Percentiles rank a stretch among this genome's conserved stretches.
These are phyloP conservation scores for Chaetodon trifasciatus DNA, from an alignment of 2,797 vertebrate genomes.

Conservation along the genomic window DNA sequence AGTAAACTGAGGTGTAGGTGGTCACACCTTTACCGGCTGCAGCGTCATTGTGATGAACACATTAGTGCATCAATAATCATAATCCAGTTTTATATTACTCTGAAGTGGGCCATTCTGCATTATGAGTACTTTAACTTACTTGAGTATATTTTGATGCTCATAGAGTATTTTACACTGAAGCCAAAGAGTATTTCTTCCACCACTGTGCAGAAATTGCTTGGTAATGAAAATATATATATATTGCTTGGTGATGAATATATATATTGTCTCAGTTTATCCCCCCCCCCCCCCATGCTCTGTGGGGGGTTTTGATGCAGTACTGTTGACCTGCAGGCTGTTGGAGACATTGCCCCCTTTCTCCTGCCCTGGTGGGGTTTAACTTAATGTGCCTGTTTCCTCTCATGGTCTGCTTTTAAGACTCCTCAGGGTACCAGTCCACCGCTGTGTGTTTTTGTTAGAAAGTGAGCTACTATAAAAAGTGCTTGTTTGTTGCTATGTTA, in stretches of 20 bases:
- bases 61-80: too few relatives aligned
- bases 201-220: too few relatives aligned
- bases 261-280: too few relatives aligned
- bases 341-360: slow-evolving; percentile 63
- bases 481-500: slow-evolving; percentile 63
- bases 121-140: too few relatives aligned
- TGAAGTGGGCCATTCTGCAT: too few relatives aligned
- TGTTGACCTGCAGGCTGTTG: slow-evolving; percentile 50
- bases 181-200: background rate
- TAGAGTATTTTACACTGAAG: background rate
- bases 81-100: too few relatives aligned
- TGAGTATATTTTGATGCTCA: background rate
- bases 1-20: background rate
- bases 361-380: slow-evolving; percentile 35
- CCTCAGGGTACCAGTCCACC: slow-evolving; percentile 40
- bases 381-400: slow-evolving; percentile 66
- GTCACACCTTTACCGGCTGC: background rate
- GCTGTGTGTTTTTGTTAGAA: slow-evolving; percentile 60
- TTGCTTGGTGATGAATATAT: too few relatives aligned
- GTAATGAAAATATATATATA: too few relatives aligned
- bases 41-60: too few relatives aligned
- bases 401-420: slow-evolving; percentile 63
- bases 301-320: slow-evolving; percentile 27
- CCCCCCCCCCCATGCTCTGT: too few relatives aligned
- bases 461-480: slow-evolving; percentile 51